Base-by-base conservation (phyloP, 1,140 invertebrate species). In the Pseudomyrmex cubaensis region DNA sequence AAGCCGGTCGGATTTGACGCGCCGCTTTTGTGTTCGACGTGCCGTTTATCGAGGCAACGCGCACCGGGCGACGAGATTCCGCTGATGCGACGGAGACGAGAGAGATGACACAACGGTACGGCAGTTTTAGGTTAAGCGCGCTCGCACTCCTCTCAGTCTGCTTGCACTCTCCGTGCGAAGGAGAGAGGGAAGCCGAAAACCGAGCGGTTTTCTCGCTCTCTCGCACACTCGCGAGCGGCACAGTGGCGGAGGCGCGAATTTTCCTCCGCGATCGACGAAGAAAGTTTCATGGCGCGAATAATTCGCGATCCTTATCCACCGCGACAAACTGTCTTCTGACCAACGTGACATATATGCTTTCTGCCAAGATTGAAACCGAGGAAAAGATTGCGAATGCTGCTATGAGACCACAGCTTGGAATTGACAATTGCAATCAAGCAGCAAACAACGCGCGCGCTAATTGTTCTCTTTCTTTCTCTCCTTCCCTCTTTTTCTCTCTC, bases 51-150 rank as follows among this genome's bases (percentile, higher is more conserved):
- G 62, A 44, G 50, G 9, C 13, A 15, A 22, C 52, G 9, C 62
- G n/a, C 12, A 56, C 13, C 63, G 44, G 48, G 25, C 48, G 9
- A 56, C 59, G 22, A 9, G 48, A 52, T 44, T 20, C 22, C 74
- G 4, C 62, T 46, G 22, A 25, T 12, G 59, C 52, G 35, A 66
- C 7, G 10, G 9, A 13, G 54, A 25, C 50, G 48, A 15, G 67
- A 25, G 17, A 69, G 22, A 59, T 52, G 63, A 56, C 3, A 46
- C 35, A 35, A 35, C 35, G 5, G 35, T 35, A 10, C 44, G 35
- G 25, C 20, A 22, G 7, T 80, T 80, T 80, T 80, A 80, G 76
- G 76, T 80, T 80, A 80, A 80, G 76, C 66, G 76, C 67, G 20
- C 20, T 72, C 54, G 66, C 54, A 57, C 76, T 78, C 50, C 56